Percentiles rank a stretch among this genome's conserved stretches.
Conservation (phyloP, 2,113 vertebrate species). For the Spheniscus mendiculus region DNA sequence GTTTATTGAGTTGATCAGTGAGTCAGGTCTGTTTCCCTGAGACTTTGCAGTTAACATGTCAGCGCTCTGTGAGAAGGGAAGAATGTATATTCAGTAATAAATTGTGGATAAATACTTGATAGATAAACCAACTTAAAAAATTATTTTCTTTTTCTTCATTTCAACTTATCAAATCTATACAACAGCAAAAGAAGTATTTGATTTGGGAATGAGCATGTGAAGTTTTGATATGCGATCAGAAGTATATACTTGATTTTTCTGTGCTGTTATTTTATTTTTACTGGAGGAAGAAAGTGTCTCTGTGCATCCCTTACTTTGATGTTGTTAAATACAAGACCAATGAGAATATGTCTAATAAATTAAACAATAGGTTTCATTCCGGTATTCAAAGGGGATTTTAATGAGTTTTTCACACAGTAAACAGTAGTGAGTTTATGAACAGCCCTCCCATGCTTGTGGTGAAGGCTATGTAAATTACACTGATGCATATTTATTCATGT, state of each 20-base stretch:
- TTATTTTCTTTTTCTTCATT: neutral
- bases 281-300: neutral
- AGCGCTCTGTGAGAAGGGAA: neutral
- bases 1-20: neutral
- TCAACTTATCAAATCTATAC: neutral
- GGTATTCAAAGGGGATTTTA: conserved; percentile 61
- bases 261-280: neutral
- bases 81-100: neutral
- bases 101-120: neutral
- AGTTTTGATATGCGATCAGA: neutral
- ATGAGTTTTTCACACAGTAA: conserved; percentile 70
- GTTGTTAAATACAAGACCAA: conserved; percentile 25
- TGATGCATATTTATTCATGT: conserved; percentile 80
- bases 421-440: conserved; percentile 69
- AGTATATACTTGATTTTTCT: neutral
- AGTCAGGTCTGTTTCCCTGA: neutral
- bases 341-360: conserved; percentile 51
- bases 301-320: neutral
- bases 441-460: conserved; percentile 52
- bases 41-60: neutral
- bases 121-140: conserved; percentile 1
- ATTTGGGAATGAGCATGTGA: neutral
- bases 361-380: conserved; percentile 58
- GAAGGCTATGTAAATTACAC: conserved; percentile 74
- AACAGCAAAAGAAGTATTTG: neutral